Conservation (phyloP, 2,888 invertebrate genomes). For the Auanema sp. region DNA sequence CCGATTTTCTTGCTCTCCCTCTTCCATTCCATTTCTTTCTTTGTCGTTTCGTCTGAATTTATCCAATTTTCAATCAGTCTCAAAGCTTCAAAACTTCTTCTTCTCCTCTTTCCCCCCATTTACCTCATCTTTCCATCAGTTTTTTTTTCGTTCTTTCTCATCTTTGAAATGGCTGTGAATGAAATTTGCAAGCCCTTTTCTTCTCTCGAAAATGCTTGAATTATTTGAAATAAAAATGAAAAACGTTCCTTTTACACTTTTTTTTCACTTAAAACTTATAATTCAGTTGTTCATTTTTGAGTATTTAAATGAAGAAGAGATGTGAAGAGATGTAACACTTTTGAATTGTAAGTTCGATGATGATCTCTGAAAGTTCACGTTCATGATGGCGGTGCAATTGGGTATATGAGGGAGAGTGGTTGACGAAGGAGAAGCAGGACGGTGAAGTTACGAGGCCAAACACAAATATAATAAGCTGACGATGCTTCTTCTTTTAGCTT, state of each 20-base stretch:
- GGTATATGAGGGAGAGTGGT: slow-evolving; percentile 3
- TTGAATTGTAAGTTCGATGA: neutral
- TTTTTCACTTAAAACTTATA: no score
- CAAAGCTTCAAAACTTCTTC: neutral
- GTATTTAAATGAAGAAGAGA: no score
- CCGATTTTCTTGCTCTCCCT: no score
- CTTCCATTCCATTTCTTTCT: slow-evolving; percentile 19
- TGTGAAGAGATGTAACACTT: neutral
- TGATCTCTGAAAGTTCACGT: neutral
- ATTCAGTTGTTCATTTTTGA: no score
- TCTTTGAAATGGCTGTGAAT: neutral
- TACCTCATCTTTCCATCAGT: neutral
- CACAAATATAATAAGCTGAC: no score
- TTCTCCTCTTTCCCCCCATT: neutral
- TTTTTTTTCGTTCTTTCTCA: neutral
- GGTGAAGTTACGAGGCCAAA: slow-evolving; percentile 8
- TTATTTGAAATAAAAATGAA: neutral
- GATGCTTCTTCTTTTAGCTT: no score
- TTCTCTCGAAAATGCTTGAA: neutral
- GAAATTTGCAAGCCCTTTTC: neutral
- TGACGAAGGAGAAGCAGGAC: slow-evolving; percentile 16
- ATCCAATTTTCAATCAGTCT: neutral
- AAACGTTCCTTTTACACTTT: no score
- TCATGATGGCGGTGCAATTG: neutral
- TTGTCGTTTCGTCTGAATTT: slow-evolving; percentile 13